Evolutionary conservation across 2,797 vertebrate genomes (phyloP), one percentile per base, ranked within the genome.

Genomic region (Alosa sapidissima): DNA sequence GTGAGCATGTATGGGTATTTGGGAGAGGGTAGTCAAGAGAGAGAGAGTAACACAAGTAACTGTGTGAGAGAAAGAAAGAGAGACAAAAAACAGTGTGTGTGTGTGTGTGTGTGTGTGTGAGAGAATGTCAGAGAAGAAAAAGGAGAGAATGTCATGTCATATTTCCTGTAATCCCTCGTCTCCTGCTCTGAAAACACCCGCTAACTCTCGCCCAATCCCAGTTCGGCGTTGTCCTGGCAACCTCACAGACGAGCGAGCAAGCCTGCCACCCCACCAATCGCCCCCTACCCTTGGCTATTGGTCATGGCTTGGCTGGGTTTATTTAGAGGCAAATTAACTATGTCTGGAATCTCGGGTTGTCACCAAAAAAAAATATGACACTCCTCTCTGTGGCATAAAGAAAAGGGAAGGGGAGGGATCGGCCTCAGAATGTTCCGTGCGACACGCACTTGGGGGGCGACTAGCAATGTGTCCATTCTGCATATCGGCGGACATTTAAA

Each of bases 301-400:
- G 94, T 96, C 95, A 95, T 94, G 94, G 94, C 92, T 94, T 94
- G 94, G 94, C 94, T 94, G 93, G 93, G 93, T 95, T 95, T 95
- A 94, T 95, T 95, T 96, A 94, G 94, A 95, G 92, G 95, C 93
- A 95, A 95, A 95, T 95, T 94, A 95, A 94, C 93, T 94, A 94
- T 94, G 95, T 95, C 95, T 95, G 94, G 93, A 95, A 95, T 95
- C 93, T 92, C 41, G 90, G 89, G 91, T 93, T 93, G 92, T 94
- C 92, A 93, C 90, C 87, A 49, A 87, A 84, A 83, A 81, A 51
- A 88, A 93, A 93, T 92, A 94, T 90, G 24, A 90, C 93, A 92
- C 88, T 81, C 33, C 89, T 86, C 89, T 91, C 89, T 86, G 89
- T 78, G 82, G 87, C 85, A 92, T 91, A 93, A 92, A 94, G 89